Conservation (phyloP, 2,113 vertebrate species). For the Phrynosoma blainvillii region DNA sequence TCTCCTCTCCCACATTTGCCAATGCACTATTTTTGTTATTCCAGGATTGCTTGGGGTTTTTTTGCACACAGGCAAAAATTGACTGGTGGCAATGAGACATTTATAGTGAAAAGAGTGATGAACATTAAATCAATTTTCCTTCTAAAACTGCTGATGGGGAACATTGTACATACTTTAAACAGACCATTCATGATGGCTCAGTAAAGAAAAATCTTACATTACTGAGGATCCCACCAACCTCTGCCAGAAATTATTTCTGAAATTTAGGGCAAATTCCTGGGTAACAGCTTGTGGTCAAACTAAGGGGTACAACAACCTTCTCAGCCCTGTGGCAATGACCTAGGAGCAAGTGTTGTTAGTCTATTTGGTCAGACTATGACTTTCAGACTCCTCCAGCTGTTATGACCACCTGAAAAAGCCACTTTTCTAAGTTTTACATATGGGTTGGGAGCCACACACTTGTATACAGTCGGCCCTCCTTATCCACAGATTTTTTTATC, state of each 20-base stretch:
- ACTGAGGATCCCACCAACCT: background rate
- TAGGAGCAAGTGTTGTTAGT: no score
- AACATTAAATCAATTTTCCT: background rate
- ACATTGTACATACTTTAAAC: background rate
- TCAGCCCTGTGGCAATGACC: no score
- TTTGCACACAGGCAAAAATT: constrained; percentile 16
- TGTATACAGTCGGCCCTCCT: no score
- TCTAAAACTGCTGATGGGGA: background rate
- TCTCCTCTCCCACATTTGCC: constrained; percentile 12
- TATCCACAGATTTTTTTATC: no score
- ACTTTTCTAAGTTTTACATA: no score
- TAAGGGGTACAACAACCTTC: no score
- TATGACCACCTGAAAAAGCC: no score
- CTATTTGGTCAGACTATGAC: no score
- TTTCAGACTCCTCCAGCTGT: no score
- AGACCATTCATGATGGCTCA: constrained; percentile 3
- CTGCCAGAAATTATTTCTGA: background rate
- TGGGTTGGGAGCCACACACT: no score
- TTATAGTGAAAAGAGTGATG: constrained; percentile 21
- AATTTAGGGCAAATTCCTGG: background rate
- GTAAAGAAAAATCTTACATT: background rate
- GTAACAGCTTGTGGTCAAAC: background rate
- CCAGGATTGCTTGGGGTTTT: background rate
- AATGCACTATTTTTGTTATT: constrained; percentile 19
- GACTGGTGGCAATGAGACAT: background rate